Evolutionary conservation across 2,888 invertebrate genomes (phyloP), one percentile per base, ranked within the genome.

Genomic region (Pandemis corylana): DNA sequence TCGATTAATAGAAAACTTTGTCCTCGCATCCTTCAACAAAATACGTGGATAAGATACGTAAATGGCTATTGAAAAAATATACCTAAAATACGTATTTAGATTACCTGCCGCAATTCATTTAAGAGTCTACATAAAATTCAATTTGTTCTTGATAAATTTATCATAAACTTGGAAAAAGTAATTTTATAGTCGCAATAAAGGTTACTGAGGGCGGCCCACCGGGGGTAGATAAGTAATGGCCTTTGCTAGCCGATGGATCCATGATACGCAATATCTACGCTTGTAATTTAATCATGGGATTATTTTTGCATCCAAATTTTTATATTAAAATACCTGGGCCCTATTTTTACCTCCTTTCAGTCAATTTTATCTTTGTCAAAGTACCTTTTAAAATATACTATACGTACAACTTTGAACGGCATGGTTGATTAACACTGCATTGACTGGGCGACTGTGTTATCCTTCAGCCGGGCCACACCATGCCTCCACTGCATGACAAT

Each of bases 151-250:
- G 61, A 72, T 68, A 68, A 72, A 72, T 61, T 62, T 63, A 51
- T 68, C 67, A 63, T 72, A 72, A 72, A 72, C 61, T 68, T 68
- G 53, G 72, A 68, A 72, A 68, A 72, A 72, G 53, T 68, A 72
- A 68, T 72, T 72, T 72, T 63, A 72, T 72, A 44, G 72, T 53
- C 62, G 68, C 72, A 63, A 72, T 68, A 63, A 72, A 72, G 68
- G 66, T 61, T 66, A 66, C 65, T 10, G 62, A 41, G 61, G 46
- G 59, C 62, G 72, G 61, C 62, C 66, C 49, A 20, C 46, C 64
- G 64, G 20, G 61, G 51, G 42, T 62, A 72, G 42, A 49, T 46
- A 63, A 68, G 72, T 68, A 68, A 63, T 72, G 66, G 72, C 42
- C 72, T 36, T 49, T 51, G 41, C 15, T 69, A 63, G 41, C 62